A percentile compares a stretch with the other conserved stretches of the same genome.
phyloP scores from a whole-genome alignment of 1,140 invertebrate genomes.

The Drosophila teissieri region DNA sequence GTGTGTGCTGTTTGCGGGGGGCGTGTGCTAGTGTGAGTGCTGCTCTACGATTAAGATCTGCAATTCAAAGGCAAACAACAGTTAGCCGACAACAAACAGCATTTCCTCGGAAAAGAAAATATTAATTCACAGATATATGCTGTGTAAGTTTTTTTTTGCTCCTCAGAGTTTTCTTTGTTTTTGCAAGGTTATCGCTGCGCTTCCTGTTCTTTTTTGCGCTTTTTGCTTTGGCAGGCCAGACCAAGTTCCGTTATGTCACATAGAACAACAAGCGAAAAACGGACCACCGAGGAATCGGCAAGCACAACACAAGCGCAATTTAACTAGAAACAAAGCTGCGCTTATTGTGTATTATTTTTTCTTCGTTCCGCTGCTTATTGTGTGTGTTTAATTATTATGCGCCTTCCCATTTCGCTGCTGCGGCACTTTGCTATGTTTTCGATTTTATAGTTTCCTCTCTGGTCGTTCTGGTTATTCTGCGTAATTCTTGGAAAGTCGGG shows the following conservation, averaged over 20 bases:
- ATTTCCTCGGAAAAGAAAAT: slow-evolving; percentile 23
- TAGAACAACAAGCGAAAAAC: slow-evolving; percentile 49
- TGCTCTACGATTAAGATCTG: slow-evolving; percentile 63
- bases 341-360: slow-evolving; percentile 73
- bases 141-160: neutral
- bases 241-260: slow-evolving; percentile 72
- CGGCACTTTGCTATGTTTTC: slow-evolving; percentile 16
- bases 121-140: slow-evolving; percentile 25
- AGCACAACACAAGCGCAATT: slow-evolving; percentile 32
- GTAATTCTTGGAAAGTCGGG: slow-evolving; percentile 40
- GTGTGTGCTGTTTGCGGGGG: slow-evolving; percentile 26
- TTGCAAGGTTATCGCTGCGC: slow-evolving; percentile 5
- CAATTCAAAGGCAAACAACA: slow-evolving; percentile 60
- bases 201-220: slow-evolving; percentile 13
- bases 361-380: neutral
- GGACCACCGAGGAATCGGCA: slow-evolving; percentile 31
- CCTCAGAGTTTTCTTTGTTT: slow-evolving; percentile 25
- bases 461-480: slow-evolving; percentile 7
- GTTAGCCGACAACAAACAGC: slow-evolving; percentile 11
- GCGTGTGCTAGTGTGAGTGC: slow-evolving; percentile 30
- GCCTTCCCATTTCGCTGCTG: slow-evolving; percentile 58
- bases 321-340: slow-evolving; percentile 38
- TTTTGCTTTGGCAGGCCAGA: slow-evolving; percentile 17
- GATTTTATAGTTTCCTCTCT: slow-evolving; percentile 15
- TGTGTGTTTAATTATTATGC: slow-evolving; percentile 56